Base-by-base conservation (phyloP, 2,888 invertebrate species). In the Agonopterix subpropinquella region DNA sequence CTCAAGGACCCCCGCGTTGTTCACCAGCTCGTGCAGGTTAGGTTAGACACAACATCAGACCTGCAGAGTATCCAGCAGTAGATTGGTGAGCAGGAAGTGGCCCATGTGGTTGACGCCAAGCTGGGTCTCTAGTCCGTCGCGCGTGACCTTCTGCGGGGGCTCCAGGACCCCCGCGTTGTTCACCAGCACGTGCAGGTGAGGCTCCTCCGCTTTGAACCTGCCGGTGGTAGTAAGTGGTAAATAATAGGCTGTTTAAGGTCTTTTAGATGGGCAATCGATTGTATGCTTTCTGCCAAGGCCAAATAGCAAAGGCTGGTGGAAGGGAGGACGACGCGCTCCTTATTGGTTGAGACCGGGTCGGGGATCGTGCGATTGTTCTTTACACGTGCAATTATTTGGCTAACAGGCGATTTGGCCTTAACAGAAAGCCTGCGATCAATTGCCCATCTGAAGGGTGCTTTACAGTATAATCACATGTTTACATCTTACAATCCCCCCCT, bases 81-180 rank as follows among this genome's bases (percentile, higher is more conserved):
- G 81, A 71, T 92, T 91, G 5, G 95, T 96, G 11, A 96, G 87
- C 15, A 95, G 85, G 76, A 95, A 96, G 77, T 95, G 95, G 1
- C 95, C 95, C 68, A 95, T 89, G 65, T 95, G 93, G 85, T 95
- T 96, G 44, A 95, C 93, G 5, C 95, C 95, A 1, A 96, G 75
- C 65, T 96, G 95, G 73, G 91, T 89, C 83, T 96, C 96, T 69
- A 95, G 94, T 39, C 95, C 95, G 65, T 96, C 95, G 47, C 73
- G 77, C 0, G 96, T 96, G 52, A 90, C 78, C n/a, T 89, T 67
- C 2, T 61, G 59, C 0, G 82, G 80, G 0, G 85, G 92, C 64
- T 92, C 88, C 94, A 95, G 95, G 15, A 96, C 92, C 0, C 93
- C 96, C 8, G 94, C 96, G 81, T 96, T 96, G 77, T 95, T 95